A percentile compares a stretch with the other conserved stretches of the same genome.
phyloP scores from a whole-genome alignment of 2,888 invertebrate species.

The Petrophora chlorosata region DNA sequence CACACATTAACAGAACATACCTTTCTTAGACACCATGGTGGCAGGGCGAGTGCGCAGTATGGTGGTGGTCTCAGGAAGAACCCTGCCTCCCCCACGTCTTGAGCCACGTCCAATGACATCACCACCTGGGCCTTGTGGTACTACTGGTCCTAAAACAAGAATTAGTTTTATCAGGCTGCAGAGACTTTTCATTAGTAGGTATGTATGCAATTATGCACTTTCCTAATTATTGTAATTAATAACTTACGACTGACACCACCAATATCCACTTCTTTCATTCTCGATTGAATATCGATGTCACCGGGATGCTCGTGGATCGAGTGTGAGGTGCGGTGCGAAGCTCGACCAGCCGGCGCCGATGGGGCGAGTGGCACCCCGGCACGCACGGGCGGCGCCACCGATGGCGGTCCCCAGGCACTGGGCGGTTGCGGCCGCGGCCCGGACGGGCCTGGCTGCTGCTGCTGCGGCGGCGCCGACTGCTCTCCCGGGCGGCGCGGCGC shows the following conservation, averaged over 20 bases:
- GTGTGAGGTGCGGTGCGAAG: slow-evolving; percentile 60
- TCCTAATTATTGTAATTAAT: not conserved
- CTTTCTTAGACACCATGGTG: slow-evolving; percentile 62
- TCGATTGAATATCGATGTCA: slow-evolving; percentile 66
- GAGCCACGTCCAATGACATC: slow-evolving; percentile 78
- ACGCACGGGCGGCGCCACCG: slow-evolving; percentile 59
- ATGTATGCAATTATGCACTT: no score
- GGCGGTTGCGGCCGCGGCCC: slow-evolving; percentile 69
- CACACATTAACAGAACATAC: no score
- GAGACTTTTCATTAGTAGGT: not conserved
- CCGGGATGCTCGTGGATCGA: slow-evolving; percentile 69
- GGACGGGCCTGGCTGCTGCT: slow-evolving; percentile 42
- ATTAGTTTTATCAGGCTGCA: not conserved
- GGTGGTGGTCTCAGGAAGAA: slow-evolving; percentile 62
- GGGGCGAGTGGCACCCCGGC: slow-evolving; percentile 64
- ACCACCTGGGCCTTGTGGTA: slow-evolving; percentile 48
- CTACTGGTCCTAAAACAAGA: slow-evolving; percentile 16
- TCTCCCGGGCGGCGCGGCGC: slow-evolving; percentile 55
- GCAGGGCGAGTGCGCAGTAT: slow-evolving; percentile 71
- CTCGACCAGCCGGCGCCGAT: slow-evolving; percentile 58
- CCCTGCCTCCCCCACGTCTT: slow-evolving; percentile 79
- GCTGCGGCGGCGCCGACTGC: slow-evolving; percentile 45
- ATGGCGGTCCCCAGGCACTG: slow-evolving; percentile 69
- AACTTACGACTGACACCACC: slow-evolving; percentile 35
- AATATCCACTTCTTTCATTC: slow-evolving; percentile 62